Percentiles rank a stretch among this genome's conserved stretches.
These are phyloP conservation scores for Oreochromis aureus DNA, from an alignment of 2,113 vertebrate species.

Conservation along the genomic window DNA sequence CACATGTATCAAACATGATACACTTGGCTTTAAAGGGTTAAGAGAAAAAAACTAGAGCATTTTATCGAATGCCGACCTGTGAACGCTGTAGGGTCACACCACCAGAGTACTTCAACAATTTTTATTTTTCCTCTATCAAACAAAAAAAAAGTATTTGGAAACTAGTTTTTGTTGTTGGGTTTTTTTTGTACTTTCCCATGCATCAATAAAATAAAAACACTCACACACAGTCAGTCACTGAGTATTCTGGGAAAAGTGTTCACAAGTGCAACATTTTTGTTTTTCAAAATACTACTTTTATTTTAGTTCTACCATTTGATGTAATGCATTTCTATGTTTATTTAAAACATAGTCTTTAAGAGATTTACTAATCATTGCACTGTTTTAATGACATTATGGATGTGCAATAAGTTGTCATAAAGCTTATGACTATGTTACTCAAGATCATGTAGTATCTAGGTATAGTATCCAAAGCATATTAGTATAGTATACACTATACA, in stretches of 20 bases:
- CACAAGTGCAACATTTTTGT: rapidly evolving
- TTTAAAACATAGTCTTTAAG: neutral
- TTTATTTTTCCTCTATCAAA: neutral
- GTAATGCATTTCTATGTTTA: neutral
- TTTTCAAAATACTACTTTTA: neutral
- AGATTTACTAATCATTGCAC: neutral
- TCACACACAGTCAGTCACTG: neutral
- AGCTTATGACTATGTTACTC: neutral
- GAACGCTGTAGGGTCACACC: neutral
- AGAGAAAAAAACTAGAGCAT: neutral
- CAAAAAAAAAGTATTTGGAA: neutral
- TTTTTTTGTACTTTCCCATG: neutral
- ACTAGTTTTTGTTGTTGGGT: neutral
- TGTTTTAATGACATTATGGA: neutral
- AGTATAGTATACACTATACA: neutral
- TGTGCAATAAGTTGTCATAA: neutral
- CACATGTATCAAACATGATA: neutral
- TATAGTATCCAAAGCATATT: neutral
- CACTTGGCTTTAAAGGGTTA: neutral
- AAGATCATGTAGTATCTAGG: neutral
- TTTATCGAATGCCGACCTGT: neutral
- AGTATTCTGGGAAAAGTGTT: neutral
- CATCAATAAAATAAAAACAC: neutral
- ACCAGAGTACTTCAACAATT: neutral
- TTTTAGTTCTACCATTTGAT: no score